Base-by-base conservation (phyloP, 2,797 vertebrate species). In the Chloroceryle inda region DNA sequence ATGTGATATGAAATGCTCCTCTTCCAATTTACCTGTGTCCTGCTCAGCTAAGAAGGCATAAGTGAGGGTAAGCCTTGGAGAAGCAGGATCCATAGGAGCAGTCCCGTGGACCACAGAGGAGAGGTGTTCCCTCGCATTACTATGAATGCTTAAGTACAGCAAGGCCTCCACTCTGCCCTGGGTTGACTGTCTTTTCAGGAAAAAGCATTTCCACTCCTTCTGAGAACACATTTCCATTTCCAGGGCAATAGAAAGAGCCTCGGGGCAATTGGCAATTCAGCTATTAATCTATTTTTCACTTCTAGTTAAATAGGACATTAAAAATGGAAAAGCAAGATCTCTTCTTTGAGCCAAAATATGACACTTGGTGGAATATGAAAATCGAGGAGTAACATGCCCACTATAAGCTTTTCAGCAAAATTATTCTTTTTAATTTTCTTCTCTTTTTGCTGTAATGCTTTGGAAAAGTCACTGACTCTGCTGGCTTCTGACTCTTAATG, bases 101-200 rank as follows among this genome's bases (percentile, higher is more conserved):
- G 26, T 2, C 20, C 14, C 1, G 1, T 37, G 33, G 62, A 37
- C 8, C 2, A 2, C n/a, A 53, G 11, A 20, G n/a, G 3, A 56
- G 40, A 91, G 4, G 2, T 23, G 26, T 8, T 58, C 29, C 10
- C 15, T 44, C 1, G 0, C 37, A 35, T n/a, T 11, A 24, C 40
- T 50, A 9, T 68, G 40, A 37, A 27, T 5, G 4, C 33, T 47
- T 11, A 33, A 40, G 11, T 37, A 49, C 12, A 73, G 35, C 29
- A 50, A 82, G 9, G 13, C 16, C 27, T 83, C 24, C 0, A 1
- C 22, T 56, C 58, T 62, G 45, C 56, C 10, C 64, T 80, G 40
- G 13, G 11, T 55, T 83, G 13, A 26, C 10, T 53, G 52, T 1
- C 13, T 49, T 67, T 64, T 66, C 4, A 20, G 38, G 23, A 38